Conservation (phyloP, 2,113 vertebrate species). For the Etia nguti region DNA sequence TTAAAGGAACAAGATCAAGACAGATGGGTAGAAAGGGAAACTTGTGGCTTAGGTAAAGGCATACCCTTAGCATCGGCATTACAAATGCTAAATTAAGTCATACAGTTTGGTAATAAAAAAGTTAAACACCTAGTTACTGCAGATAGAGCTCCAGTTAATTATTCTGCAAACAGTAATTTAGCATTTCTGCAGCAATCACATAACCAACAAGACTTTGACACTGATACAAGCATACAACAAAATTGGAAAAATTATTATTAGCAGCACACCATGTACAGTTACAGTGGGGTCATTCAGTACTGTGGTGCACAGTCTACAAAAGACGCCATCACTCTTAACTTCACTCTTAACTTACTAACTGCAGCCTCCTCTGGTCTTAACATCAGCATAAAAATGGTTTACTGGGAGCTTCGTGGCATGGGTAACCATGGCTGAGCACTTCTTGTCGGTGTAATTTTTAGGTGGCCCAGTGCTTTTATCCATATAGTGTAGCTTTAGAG, state of each 20-base stretch:
- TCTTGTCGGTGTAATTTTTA: not conserved
- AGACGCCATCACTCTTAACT: not conserved
- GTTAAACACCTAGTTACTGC: not conserved
- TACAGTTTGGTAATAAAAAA: not conserved
- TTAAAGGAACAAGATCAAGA: not conserved
- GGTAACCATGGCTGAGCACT: not conserved
- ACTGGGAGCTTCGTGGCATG: not conserved
- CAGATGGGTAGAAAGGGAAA: not conserved
- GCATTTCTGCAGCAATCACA: not conserved
- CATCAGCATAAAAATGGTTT: not conserved
- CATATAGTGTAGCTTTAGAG: not conserved
- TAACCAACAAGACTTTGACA: not conserved
- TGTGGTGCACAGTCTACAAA: not conserved
- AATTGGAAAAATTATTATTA: not conserved
- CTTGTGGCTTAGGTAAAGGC: not conserved
- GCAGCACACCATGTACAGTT: not conserved
- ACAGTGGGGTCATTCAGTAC: not conserved
- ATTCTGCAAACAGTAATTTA: not conserved
- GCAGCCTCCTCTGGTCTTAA: not conserved
- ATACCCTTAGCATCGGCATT: conserved; percentile 9
- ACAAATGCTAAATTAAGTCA: not conserved
- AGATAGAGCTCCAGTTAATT: not conserved
- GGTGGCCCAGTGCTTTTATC: not conserved
- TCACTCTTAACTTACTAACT: not conserved
- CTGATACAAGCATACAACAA: not conserved